Base-by-base conservation (phyloP, 2,888 invertebrate genomes). In the Drosophila barbarae region DNA sequence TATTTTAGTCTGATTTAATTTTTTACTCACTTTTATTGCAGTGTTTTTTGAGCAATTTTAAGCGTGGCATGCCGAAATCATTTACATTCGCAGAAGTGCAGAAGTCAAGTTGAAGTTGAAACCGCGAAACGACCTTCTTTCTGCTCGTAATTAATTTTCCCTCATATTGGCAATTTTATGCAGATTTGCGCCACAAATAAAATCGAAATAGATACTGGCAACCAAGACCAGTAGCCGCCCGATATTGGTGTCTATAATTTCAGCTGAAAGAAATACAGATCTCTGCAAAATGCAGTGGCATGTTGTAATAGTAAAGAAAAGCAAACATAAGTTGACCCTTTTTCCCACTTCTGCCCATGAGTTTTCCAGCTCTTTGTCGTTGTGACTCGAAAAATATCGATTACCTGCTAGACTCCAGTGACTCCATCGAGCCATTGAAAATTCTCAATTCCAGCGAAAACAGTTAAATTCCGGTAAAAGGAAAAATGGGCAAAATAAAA, bases 21-120 rank as follows among this genome's bases (percentile, higher is more conserved):
- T 18, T 18, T 18, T 18, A 18, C 18, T 18, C 18, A 18, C 18
- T 18, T 23, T 23, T 23, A 23, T 23, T 23, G 23, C 23, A 23
- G 23, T 23, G 23, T 23, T 23, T 23, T 23, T 23, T 23, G 28
- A 38, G 49, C 28, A 42, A 55, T 82, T 71, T 74, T 70, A 84
- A 81, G 72, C 83, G 77, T 85, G 73, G 77, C 84, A 81, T 82
- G 64, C 74, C 86, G 72, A 87, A 87, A 84, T 87, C 86, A 87
- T 87, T 87, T 87, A 87, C 87, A 85, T 87, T 86, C 78, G 79
- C 82, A 67, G 69, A 53, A 66, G 68, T 71, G 74, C 72, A 71
- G 66, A 75, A 76, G 73, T 68, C 67, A 36, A 56, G 68, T 74
- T 67, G 71, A 67, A 34, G 30, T 30, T 32, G 38, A 53, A 72